Evolutionary conservation across 2,888 invertebrate genomes (phyloP).

Genomic region (Calliscelio sp.): DNA sequence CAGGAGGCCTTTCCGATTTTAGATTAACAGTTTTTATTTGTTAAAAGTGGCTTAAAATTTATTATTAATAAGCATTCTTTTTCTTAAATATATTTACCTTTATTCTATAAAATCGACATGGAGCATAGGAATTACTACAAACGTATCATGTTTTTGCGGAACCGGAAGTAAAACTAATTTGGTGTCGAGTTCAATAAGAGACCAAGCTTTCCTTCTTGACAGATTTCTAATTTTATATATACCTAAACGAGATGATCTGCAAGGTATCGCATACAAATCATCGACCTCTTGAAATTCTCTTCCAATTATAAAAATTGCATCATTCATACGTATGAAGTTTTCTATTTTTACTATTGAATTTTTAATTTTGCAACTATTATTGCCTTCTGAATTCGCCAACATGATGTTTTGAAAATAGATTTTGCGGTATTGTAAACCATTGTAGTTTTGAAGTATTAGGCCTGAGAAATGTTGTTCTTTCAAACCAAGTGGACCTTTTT

Average conservation of each 20-base stretch:
- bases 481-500: background rate
- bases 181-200: no score
- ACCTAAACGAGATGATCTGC: background rate
- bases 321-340: slow-evolving; percentile 1
- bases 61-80: no score
- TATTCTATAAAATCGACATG: no score
- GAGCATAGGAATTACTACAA: no score
- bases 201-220: background rate
- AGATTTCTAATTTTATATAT: slow-evolving; percentile 15
- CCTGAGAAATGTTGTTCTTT: slow-evolving; percentile 2
- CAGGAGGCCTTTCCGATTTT: no score
- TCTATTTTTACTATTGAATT: background rate
- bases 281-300: background rate
- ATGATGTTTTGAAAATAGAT: background rate
- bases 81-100: no score
- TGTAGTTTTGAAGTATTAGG: background rate
- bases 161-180: no score
- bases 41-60: no score
- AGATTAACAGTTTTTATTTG: no score
- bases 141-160: no score
- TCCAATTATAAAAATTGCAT: background rate
- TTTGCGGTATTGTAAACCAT: slow-evolving; percentile 2
- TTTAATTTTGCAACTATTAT: slow-evolving; percentile 17
- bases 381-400: background rate
- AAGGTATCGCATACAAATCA: slow-evolving; percentile 13